Base-by-base conservation (phyloP, 2,888 invertebrate genomes). In the Dyspetes luteomarginatus region DNA sequence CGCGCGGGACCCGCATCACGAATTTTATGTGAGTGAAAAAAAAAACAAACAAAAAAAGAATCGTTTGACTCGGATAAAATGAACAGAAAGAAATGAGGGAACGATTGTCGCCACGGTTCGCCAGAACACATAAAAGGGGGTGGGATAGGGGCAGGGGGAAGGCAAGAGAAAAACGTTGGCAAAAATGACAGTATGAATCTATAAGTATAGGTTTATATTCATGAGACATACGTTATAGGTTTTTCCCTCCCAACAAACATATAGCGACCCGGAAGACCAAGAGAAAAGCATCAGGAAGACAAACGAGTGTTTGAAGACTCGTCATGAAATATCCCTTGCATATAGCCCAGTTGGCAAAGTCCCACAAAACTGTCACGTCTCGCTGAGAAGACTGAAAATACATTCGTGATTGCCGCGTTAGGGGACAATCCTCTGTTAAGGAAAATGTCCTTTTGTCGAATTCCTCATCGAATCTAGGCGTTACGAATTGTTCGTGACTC, bases 261-360 rank as follows among this genome's bases (percentile, higher is more conserved):
- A n/a, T n/a, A n/a, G n/a, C n/a, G n/a, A n/a, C n/a, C 15, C n/a
- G 45, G 56, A 36, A 48, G 58, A 45, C 36, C 60, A 12, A n/a
- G 5, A 56, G 65, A 72, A 36, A 55, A 74, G 30, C 65, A 43
- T 68, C 81, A 83, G 82, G 84, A 85, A 86, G 86, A 86, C 85
- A 86, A 87, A 86, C 86, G 87, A 88, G 85, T 85, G 85, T 88
- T 88, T 88, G 85, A 85, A 86, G 85, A 85, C 83, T 84, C 78
- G 30, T 78, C 85, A 85, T 88, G 84, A 86, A 87, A 85, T 83
- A 84, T 85, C 86, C 84, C 84, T 84, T 85, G 52, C 26, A 22
- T 36, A 30, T 41, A 85, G 55, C 83, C 85, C 81, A 84, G 81
- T 84, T 86, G 87, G 87, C 86, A 74, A 48, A 24, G 62, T 75